A percentile compares a stretch with the other conserved stretches of the same genome.
Evolutionary conservation across 2,797 vertebrate genomes (phyloP).

Genomic region (Eleutherodactylus coqui): DNA sequence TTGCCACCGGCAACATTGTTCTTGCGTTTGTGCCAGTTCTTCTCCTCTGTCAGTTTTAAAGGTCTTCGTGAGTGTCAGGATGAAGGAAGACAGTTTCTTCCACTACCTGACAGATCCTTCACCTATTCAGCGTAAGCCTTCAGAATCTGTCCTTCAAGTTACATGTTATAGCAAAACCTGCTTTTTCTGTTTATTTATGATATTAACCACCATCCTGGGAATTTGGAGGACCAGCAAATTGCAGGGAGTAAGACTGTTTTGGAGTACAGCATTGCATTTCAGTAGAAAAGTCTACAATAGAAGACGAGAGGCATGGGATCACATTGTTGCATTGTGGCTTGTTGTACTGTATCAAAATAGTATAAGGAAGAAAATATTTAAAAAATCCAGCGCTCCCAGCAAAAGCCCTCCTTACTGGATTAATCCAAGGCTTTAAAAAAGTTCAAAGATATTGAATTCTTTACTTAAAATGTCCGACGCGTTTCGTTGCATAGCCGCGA

Average conservation of each 20-base stretch:
- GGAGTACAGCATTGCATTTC: not conserved
- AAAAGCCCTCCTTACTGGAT: too few relatives aligned
- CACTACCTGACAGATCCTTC: conserved; percentile 31
- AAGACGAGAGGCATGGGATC: not conserved
- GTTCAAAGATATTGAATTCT: too few relatives aligned
- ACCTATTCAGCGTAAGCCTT: not conserved
- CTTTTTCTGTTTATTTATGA: conserved; percentile 7
- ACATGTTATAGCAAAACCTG: not conserved
- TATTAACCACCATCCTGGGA: not conserved
- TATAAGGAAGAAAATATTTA: too few relatives aligned
- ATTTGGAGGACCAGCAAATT: not conserved
- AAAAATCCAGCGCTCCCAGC: too few relatives aligned
- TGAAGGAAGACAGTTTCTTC: conserved; percentile 26
- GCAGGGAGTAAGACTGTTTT: too few relatives aligned
- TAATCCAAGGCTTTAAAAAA: too few relatives aligned
- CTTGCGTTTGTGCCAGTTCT: conserved; percentile 40
- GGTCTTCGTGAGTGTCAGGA: conserved; percentile 19
- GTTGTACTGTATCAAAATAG: not conserved
- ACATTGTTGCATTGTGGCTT: not conserved
- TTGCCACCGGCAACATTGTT: conserved; percentile 32
- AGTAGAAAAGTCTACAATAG: not conserved
- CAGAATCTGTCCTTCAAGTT: conserved; percentile 12
- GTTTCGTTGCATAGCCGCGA: too few relatives aligned
- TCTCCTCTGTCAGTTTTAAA: conserved; percentile 36
- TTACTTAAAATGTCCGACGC: too few relatives aligned